phyloP scores from a whole-genome alignment of 2,797 vertebrate genomes.

The Mormyrus hasselquistii region DNA sequence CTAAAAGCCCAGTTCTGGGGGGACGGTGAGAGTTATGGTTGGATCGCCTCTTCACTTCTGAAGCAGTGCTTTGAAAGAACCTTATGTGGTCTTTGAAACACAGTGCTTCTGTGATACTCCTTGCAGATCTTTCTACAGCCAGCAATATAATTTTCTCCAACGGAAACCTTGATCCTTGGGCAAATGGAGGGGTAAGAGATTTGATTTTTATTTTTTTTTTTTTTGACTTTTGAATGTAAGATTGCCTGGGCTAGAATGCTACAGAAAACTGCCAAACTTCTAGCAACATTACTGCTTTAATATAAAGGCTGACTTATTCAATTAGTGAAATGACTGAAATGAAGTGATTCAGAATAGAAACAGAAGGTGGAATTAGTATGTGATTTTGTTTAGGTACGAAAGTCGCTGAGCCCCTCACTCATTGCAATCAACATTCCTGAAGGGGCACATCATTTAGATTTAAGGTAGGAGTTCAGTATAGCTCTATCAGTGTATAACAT shows the following conservation, averaged over 20 bases:
- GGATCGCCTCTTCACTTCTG: not conserved
- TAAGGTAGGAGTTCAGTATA: conserved; percentile 56
- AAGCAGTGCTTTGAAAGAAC: not conserved
- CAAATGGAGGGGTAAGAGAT: conserved; percentile 80
- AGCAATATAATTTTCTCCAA: conserved; percentile 95
- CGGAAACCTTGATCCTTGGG: conserved; percentile 89
- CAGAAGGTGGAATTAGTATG: not conserved
- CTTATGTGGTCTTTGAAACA: not conserved
- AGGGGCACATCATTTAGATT: conserved; percentile 88
- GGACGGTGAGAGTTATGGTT: conserved; percentile 53
- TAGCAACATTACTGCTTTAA: not conserved
- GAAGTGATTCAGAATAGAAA: not conserved
- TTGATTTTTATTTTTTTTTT: too few relatives aligned
- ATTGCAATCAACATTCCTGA: conserved; percentile 70
- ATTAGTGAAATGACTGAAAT: not conserved
- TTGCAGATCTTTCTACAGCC: conserved; percentile 69
- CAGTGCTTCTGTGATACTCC: not conserved
- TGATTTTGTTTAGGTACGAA: conserved; percentile 59
- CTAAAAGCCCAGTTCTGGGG: conserved; percentile 77
- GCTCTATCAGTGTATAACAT: not conserved
- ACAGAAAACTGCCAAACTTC: not conserved
- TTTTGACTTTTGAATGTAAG: not conserved
- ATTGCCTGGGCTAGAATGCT: not conserved
- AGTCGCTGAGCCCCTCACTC: conserved; percentile 67
- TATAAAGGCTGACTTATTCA: not conserved